Base-by-base conservation (phyloP, 2,113 vertebrate species). In the Psephotus haematonotus region DNA sequence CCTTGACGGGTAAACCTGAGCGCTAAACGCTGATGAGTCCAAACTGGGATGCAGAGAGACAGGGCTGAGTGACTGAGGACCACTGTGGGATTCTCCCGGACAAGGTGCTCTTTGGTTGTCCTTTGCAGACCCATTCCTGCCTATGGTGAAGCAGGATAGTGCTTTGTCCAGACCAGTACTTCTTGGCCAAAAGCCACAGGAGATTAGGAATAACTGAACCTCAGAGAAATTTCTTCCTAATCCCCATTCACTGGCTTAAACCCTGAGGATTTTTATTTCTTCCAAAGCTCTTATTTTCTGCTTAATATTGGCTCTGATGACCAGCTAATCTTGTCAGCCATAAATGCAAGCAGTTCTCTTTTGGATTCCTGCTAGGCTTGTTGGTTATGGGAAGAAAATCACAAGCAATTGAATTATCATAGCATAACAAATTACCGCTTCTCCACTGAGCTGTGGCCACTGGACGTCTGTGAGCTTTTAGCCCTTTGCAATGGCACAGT, bases 11-110 rank as follows among this genome's bases (percentile, higher is more conserved):
- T 69, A 57, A 88, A 71, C 60, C 35, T 11, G 64, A 88, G 27
- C 76, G 55, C 47, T 41, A 28, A 15, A 18, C 0, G 2, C 27
- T 29, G 44, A 1, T 9, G 67, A 24, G 22, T n/a, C 47, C 50
- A 75, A 93, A 77, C 17, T 2, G 46, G n/a, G 64, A 72, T 33
- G 50, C 53, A 86, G 60, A 74, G 59, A 23, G 82, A 33, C 0
- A 2, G 39, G 0, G 4, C 6, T 0, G 13, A 55, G 52, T 1
- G 28, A 52, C 14, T 0, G 3, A 9, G 28, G 49, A 41, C 13
- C 70, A 13, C 39, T 1, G 2, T 20, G 47, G 27, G 33, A n/a
- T 43, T 39, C 17, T 6, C 0, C 1, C 6, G 37, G 16, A 15
- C n/a, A 33, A 64, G 25, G 17, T 0, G 2, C 7, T 57, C 31